These are phyloP conservation scores for Parapsyche elsis DNA, from an alignment of 1,140 invertebrate species.

Conservation along the genomic window DNA sequence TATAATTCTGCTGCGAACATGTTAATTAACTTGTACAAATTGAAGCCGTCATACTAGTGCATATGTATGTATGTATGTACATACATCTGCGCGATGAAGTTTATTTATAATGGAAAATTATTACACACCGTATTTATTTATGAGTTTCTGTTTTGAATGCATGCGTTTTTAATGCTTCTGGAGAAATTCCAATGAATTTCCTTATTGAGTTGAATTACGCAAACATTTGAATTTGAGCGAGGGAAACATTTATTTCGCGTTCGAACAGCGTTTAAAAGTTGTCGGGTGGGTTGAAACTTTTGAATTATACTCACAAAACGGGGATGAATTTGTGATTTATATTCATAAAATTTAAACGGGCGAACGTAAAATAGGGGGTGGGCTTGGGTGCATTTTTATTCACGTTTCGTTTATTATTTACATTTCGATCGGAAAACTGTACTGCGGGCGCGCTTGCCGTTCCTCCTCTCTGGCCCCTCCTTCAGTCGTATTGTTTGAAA, in stretches of 20 bases:
- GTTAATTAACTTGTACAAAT: conserved; percentile 1
- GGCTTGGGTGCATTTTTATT: neutral
- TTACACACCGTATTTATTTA: no score
- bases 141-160: neutral
- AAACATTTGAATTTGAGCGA: conserved; percentile 24
- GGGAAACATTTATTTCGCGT: conserved; percentile 15
- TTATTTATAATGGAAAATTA: no score
- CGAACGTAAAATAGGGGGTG: neutral
- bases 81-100: no score
- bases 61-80: no score
- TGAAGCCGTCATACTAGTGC: no score
- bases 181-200: neutral
- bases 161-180: neutral
- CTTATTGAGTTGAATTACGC: conserved; percentile 19
- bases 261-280: conserved; percentile 31
- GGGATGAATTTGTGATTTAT: conserved; percentile 28
- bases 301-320: conserved; percentile 31
- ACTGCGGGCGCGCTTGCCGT: no score
- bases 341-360: conserved; percentile 31
- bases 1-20: conserved; percentile 14
- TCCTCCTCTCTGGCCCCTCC: no score
- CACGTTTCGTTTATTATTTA: neutral
- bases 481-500: no score
- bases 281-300: conserved; percentile 12
- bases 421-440: conserved; percentile 9